Percentiles rank a stretch among this genome's conserved stretches.
These are phyloP conservation scores for Serripes groenlandicus DNA, from an alignment of 2,888 invertebrate genomes.

Conservation along the genomic window DNA sequence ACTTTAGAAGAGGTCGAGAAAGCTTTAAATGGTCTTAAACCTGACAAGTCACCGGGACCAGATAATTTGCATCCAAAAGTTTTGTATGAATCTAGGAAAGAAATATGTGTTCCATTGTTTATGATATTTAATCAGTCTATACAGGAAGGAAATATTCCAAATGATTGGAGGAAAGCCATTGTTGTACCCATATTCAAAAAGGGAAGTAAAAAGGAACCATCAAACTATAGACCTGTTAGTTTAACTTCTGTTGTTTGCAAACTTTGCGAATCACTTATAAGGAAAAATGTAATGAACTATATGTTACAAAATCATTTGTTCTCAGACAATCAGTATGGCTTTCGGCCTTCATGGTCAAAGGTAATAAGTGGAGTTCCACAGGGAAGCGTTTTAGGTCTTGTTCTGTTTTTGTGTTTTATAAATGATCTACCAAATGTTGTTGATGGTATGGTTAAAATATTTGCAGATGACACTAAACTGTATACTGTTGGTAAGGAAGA, in stretches of 20 bases:
- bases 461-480: too few species aligned
- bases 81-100: background rate
- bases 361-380: too few species aligned
- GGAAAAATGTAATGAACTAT: too few species aligned
- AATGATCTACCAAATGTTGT: too few species aligned
- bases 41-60: slow-evolving; percentile 13
- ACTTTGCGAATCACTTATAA: slow-evolving; percentile 16
- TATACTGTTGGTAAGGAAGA: too few species aligned
- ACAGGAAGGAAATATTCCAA: background rate
- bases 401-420: too few species aligned
- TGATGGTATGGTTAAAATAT: too few species aligned
- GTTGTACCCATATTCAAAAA: slow-evolving; percentile 26
- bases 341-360: too few species aligned
- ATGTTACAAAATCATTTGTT: too few species aligned
- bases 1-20: slow-evolving; percentile 7
- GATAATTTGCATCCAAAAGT: slow-evolving; percentile 8
- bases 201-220: slow-evolving; percentile 10
- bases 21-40: background rate
- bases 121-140: background rate
- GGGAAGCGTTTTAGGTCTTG: too few species aligned
- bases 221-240: slow-evolving; percentile 30
- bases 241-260: slow-evolving; percentile 25
- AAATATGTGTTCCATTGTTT: background rate
- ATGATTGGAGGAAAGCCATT: slow-evolving; percentile 8
- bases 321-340: too few species aligned